Conservation (phyloP, 2,797 vertebrate genomes). For the Coregonus suidteri region DNA sequence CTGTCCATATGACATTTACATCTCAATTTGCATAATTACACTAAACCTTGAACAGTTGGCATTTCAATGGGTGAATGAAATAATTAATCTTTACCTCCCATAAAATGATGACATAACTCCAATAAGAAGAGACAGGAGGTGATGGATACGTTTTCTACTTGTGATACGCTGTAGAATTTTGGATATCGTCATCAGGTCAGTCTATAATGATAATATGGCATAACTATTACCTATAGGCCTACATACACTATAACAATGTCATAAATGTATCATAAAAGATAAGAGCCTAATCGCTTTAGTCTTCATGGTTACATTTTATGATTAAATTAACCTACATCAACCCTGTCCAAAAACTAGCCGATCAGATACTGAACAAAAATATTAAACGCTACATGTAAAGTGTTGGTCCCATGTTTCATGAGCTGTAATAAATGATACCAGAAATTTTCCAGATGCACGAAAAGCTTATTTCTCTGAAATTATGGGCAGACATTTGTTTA, state of each 20-base stretch:
- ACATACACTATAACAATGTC: neutral
- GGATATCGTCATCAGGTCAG: neutral
- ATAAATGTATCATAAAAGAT: neutral
- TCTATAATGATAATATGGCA: neutral
- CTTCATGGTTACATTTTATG: neutral
- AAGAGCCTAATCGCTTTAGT: neutral
- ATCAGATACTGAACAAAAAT: too few species aligned
- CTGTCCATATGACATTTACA: conserved; percentile 46
- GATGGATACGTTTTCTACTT: neutral
- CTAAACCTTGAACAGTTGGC: conserved; percentile 58
- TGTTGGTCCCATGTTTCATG: too few species aligned
- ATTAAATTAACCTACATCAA: conserved; percentile 4
- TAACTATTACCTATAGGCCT: neutral
- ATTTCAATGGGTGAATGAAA: conserved; percentile 58
- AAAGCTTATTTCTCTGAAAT: too few species aligned
- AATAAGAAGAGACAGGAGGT: neutral
- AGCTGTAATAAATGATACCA: too few species aligned
- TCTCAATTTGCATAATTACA: conserved; percentile 56
- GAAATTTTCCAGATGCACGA: too few species aligned
- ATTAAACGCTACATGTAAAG: too few species aligned
- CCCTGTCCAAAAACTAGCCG: neutral
- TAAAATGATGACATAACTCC: conserved; percentile 40
- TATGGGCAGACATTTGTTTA: too few species aligned
- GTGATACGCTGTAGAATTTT: neutral
- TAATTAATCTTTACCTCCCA: conserved; percentile 41